These are phyloP conservation scores for Percopsis transmontana DNA, from an alignment of 2,113 vertebrate species.

Conservation along the genomic window DNA sequence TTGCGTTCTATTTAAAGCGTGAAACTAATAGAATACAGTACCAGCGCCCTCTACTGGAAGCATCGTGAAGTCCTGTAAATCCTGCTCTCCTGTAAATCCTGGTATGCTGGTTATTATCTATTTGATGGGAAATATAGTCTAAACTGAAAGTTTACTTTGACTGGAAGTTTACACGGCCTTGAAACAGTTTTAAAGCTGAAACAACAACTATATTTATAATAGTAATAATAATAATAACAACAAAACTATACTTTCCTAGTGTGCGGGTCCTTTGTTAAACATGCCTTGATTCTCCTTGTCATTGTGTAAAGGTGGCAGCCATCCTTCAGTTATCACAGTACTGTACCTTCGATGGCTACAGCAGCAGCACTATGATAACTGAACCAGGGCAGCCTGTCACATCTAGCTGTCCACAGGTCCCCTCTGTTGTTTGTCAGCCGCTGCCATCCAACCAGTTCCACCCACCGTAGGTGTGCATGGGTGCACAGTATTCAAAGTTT, in stretches of 20 bases:
- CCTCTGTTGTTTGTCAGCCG: conserved; percentile 6
- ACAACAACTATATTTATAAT: background rate
- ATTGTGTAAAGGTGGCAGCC: conserved; percentile 95
- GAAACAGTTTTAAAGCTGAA: no score
- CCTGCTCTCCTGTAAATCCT: no score
- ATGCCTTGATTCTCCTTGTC: conserved; percentile 8
- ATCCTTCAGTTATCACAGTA: conserved; percentile 99
- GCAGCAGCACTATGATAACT: conserved; percentile 99
- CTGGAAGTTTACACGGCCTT: no score
- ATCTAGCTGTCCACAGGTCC: conserved; percentile 60
- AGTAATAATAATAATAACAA: background rate
- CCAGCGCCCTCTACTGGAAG: no score
- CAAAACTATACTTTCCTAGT: background rate
- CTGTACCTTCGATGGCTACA: conserved; percentile 99
- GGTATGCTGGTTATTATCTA: no score
- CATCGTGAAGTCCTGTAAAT: no score
- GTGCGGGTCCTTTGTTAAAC: conserved; percentile 15
- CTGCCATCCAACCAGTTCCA: background rate
- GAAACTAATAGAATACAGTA: no score
- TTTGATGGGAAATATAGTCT: no score
- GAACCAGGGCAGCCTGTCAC: conserved; percentile 99
- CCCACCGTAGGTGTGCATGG: background rate
- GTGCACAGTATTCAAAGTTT: no score
- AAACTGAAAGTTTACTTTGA: no score
- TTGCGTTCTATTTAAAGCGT: no score